A percentile compares a stretch with the other conserved stretches of the same genome.
Conservation (phyloP, 1,140 invertebrate species). For the Zeugodacus cucurbitae region DNA sequence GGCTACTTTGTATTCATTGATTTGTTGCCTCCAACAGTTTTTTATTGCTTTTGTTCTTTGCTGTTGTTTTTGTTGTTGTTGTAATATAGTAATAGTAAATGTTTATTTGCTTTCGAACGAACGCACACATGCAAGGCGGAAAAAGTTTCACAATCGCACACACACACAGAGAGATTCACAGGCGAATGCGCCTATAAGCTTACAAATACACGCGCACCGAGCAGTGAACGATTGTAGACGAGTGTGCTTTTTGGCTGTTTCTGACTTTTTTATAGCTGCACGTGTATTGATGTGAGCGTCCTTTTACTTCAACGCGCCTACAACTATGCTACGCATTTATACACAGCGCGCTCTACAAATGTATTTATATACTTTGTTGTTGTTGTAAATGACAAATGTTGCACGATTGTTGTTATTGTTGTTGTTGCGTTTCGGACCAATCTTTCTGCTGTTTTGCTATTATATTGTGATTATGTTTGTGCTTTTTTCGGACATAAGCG, state of each 20-base stretch:
- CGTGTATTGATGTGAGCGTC: neutral
- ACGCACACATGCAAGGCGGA: neutral
- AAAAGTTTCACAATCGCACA: neutral
- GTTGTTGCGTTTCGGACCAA: neutral
- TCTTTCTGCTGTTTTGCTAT: neutral
- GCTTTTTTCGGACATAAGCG: neutral
- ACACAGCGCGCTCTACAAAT: neutral
- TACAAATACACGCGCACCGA: neutral
- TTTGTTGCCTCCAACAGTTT: neutral
- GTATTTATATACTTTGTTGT: neutral
- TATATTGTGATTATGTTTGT: neutral
- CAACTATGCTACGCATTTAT: neutral
- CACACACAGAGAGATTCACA: neutral
- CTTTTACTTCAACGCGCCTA: constrained; percentile 2
- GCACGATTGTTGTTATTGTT: neutral
- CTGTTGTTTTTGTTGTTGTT: neutral
- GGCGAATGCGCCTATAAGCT: neutral
- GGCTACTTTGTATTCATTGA: constrained; percentile 28
- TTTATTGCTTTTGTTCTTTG: neutral
- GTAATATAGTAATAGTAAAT: constrained; percentile 33
- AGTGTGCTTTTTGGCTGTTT: neutral
- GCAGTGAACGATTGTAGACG: neutral
- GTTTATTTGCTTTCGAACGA: neutral
- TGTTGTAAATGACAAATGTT: neutral
- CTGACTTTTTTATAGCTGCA: neutral